Evolutionary conservation across 2,113 vertebrate genomes (phyloP).

Genomic region (Oxygymnocypris stewartii): DNA sequence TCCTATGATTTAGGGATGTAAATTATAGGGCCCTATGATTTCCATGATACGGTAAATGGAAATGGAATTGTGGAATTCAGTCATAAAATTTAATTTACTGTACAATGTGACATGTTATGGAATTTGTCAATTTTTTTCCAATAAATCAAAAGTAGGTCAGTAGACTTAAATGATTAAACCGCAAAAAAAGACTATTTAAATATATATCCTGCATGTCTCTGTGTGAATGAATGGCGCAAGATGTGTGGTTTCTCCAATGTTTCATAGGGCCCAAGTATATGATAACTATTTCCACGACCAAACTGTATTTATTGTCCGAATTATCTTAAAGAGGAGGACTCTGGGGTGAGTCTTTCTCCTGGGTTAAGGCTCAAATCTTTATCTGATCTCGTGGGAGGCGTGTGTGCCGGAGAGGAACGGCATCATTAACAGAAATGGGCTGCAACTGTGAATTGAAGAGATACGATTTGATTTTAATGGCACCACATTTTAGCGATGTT

Average conservation of each 20-base stretch:
- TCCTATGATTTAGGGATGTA: no score
- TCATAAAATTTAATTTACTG: no score
- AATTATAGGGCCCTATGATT: no score
- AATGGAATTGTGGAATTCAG: no score
- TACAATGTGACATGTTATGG: no score
- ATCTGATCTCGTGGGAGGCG: constrained; percentile 21
- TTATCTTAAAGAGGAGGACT: neutral
- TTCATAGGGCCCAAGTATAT: neutral
- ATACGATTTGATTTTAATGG: constrained; percentile 30
- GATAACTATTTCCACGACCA: neutral
- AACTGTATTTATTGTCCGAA: neutral
- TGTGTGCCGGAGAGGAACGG: neutral
- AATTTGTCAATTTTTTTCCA: no score
- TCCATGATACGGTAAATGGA: no score
- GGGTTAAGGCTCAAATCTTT: neutral
- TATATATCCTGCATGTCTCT: no score
- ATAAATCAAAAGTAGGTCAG: no score
- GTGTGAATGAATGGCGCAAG: no score
- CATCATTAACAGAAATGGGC: neutral
- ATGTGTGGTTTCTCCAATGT: neutral
- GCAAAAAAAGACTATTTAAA: no score
- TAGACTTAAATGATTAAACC: no score
- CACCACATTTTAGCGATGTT: neutral
- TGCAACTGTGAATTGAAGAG: constrained; percentile 8
- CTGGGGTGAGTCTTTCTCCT: neutral